A percentile compares a stretch with the other conserved stretches of the same genome.
phyloP scores from a whole-genome alignment of 2,797 vertebrate genomes.

The Vireo griseus region DNA sequence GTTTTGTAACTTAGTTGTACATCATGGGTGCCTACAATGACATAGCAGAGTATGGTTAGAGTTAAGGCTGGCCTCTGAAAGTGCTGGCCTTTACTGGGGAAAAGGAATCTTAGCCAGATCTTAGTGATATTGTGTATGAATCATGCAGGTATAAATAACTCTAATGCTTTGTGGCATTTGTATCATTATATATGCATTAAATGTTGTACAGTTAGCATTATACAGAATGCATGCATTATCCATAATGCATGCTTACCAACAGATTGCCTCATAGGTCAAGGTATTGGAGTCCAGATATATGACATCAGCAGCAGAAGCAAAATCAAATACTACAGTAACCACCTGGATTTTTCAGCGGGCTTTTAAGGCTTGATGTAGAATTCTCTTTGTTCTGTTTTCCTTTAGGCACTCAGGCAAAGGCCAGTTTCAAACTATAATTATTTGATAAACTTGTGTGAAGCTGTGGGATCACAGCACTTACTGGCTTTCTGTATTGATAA shows the following conservation, averaged over 20 bases:
- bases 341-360: background rate
- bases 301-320: background rate
- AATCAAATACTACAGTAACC: background rate
- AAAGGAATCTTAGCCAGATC: background rate
- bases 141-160: background rate
- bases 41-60: background rate
- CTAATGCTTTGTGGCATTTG: background rate
- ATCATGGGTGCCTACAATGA: accelerated
- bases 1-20: background rate
- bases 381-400: background rate
- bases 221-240: background rate
- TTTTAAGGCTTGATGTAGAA: background rate
- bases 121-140: background rate
- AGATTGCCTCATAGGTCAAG: background rate
- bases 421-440: background rate
- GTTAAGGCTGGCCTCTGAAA: background rate
- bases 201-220: background rate
- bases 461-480: background rate
- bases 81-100: background rate
- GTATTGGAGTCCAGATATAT: background rate
- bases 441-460: background rate
- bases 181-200: background rate
- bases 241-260: background rate
- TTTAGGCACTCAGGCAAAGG: background rate
- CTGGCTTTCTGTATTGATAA: background rate